Base-by-base conservation (phyloP, 2,797 vertebrate genomes). In the Botia kubotai region DNA sequence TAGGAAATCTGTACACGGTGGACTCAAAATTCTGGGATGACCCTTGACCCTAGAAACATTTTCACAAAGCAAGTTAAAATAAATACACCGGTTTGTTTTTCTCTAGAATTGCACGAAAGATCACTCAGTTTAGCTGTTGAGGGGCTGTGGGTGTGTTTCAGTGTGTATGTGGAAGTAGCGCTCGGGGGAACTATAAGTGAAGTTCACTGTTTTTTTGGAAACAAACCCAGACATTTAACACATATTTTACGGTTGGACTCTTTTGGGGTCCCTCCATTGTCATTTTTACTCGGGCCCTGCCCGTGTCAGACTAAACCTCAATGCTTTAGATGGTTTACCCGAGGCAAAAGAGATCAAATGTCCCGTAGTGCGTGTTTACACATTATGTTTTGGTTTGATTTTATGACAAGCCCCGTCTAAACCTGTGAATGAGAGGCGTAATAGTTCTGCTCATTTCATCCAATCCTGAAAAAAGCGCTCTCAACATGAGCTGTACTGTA, bases 391-490 rank as follows among this genome's bases (percentile, higher is more conserved):
- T 50, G 33, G 26, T 60, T 50, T 57, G 78, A 79, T 86, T 79
- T 80, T 66, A 63, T 72, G 74, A 80, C 72, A 74, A 46, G 69
- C 74, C 63, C 48, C 55, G 72, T 81, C 69, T 73, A 74, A 76
- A 81, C 55, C 72, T 83, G 73, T 81, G 60, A 87, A 85, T 70
- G 65, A 77, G 80, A 86, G 75, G 53, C 79, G 75, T 84, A 84
- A 86, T 72, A 76, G 65, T 80, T 66, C 52, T 80, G 53, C 66
- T 79, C 21, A 85, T 72, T 75, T 82, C 75, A 79, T 71, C 66
- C 75, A 70, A 23, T 63, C 1, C 14, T 63, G 77, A 83, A 75
- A 14, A 60, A 63, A 62, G 11, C 14, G 48, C 8, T 48, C 43
- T 68, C 60, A 60, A 70, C 66, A 58, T 29, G 10, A 46, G 58